These are phyloP conservation scores for Diglossa cyanea DNA, from an alignment of 2,797 vertebrate genomes.

Conservation along the genomic window DNA sequence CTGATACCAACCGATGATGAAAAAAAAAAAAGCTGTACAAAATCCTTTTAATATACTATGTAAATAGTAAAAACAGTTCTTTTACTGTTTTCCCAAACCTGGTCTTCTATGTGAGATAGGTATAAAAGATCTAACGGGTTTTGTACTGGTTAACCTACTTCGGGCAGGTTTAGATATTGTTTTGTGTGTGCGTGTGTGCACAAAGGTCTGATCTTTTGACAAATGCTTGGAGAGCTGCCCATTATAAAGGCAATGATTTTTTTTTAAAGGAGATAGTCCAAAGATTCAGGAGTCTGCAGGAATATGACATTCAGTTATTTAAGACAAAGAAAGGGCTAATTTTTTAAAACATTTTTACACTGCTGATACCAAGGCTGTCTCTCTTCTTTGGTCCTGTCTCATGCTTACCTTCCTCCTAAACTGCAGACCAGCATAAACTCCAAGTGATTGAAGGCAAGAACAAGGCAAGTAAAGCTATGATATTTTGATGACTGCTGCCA, in stretches of 20 bases:
- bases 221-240: neutral
- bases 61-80: neutral
- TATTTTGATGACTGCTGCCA: neutral
- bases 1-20: neutral
- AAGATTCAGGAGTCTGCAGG: neutral
- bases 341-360: neutral
- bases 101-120: neutral
- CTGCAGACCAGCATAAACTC: neutral
- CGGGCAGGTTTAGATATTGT: neutral
- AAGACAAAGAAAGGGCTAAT: neutral
- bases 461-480: neutral
- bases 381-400: neutral
- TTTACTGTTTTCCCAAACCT: neutral
- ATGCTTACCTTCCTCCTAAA: neutral
- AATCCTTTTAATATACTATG: neutral
- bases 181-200: neutral
- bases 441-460: neutral
- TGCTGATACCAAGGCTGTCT: neutral
- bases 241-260: neutral
- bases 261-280: neutral
- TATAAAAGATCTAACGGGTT: neutral
- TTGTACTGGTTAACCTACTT: neutral
- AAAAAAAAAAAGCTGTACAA: neutral
- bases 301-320: constrained; percentile 19
- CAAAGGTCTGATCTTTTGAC: neutral